Conservation (phyloP, 1,140 invertebrate species). For the Gonatopus flavifemur region DNA sequence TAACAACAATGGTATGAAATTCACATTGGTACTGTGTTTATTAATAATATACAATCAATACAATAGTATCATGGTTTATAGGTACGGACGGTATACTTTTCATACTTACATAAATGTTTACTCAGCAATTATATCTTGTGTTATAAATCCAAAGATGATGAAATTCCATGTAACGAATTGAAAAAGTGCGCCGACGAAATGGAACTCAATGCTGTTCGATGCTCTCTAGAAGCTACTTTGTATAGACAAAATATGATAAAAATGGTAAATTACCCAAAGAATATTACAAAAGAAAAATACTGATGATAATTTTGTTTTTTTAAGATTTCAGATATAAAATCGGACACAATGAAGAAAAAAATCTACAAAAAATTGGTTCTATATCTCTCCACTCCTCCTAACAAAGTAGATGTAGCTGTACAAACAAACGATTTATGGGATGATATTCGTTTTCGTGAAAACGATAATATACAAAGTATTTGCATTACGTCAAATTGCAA, state of each 20-base stretch:
- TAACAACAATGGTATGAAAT: constrained; percentile 35
- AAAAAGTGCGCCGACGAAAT: constrained; percentile 37
- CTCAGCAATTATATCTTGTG: constrained; percentile 36
- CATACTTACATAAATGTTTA: constrained; percentile 41
- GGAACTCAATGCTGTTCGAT: constrained; percentile 35
- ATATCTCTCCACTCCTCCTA: constrained; percentile 28
- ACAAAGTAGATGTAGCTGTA: constrained; percentile 28
- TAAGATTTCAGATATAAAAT: constrained; percentile 41
- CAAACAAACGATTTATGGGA: constrained; percentile 31
- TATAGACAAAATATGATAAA: constrained; percentile 41
- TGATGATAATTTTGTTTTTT: constrained; percentile 4
- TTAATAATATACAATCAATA: background rate
- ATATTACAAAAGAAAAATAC: background rate
- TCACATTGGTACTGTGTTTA: background rate
- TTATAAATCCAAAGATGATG: constrained; percentile 20
- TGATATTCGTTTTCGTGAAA: background rate
- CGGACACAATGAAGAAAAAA: constrained; percentile 30
- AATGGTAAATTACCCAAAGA: constrained; percentile 35
- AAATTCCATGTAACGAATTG: constrained; percentile 20
- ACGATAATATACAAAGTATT: constrained; percentile 15
- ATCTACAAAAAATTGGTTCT: constrained; percentile 32
- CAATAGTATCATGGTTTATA: constrained; percentile 14
- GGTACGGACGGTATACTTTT: constrained; percentile 42
- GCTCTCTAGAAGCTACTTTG: constrained; percentile 32
- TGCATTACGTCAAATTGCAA: constrained; percentile 20